Evolutionary conservation across 2,113 vertebrate species (phyloP).

Genomic region (Oostethus manadensis): DNA sequence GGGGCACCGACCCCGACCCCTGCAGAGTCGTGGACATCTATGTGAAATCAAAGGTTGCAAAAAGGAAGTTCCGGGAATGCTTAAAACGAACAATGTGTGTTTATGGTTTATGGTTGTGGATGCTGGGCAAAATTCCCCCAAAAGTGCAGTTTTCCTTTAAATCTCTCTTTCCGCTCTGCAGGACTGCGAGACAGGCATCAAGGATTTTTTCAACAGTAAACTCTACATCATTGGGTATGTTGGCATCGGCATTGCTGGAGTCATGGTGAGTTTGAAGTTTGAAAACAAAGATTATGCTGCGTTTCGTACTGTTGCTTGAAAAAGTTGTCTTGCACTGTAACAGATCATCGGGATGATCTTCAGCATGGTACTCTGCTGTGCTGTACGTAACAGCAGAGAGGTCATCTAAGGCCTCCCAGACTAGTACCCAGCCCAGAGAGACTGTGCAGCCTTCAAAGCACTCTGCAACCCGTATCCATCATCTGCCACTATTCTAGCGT

Average conservation of each 20-base stretch:
- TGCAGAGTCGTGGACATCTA: too few species aligned
- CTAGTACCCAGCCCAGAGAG: constrained; percentile 1
- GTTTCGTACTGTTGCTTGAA: neutral
- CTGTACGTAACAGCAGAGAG: constrained; percentile 87
- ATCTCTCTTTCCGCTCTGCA: constrained; percentile 40
- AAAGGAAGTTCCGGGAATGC: too few species aligned
- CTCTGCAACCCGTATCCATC: constrained; percentile 7
- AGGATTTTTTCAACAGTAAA: constrained; percentile 77
- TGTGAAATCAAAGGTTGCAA: too few species aligned
- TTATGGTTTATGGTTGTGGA: too few species aligned
- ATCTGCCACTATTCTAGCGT: neutral
- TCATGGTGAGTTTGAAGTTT: constrained; percentile 79
- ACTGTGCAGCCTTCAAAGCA: constrained; percentile 22
- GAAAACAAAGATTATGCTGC: neutral
- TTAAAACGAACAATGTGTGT: too few species aligned
- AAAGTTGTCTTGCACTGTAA: constrained; percentile 5
- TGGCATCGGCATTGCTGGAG: constrained; percentile 87
- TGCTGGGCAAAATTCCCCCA: too few species aligned
- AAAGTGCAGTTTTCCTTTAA: neutral
- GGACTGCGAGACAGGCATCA: constrained; percentile 84
- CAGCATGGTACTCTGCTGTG: constrained; percentile 97
- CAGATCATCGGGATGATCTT: constrained; percentile 98
- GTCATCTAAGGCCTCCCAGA: constrained; percentile 74
- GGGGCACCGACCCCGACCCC: too few species aligned
- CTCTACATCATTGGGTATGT: constrained; percentile 90